Evolutionary conservation across 2,888 invertebrate genomes (phyloP), one percentile per base, ranked within the genome.

Genomic region (Quadroppia sp.): DNA sequence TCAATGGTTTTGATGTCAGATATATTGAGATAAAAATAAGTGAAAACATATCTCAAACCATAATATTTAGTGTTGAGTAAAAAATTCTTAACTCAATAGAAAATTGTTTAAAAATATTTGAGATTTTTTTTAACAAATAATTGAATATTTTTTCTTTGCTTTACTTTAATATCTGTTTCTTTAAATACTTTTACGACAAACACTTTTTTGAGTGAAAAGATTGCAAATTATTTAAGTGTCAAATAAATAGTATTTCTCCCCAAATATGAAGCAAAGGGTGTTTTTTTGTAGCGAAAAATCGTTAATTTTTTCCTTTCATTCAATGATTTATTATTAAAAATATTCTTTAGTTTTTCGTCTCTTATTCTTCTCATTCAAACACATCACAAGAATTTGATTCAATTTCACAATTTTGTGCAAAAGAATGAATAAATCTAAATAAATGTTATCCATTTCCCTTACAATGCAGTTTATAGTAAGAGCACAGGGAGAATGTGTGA

Each of bases 311-410:
- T 64, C 20, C 30, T n/a, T 15, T 36, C n/a, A 32, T 36, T 32
- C 36, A 64, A 36, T 36, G 61, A 64, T 64, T 64, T 64, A 64
- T 64, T 64, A 64, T 64, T 36, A 32, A 64, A 28, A 56, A 56
- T 56, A 56, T 30, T 56, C 17, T 30, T 56, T 30, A 23, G 1
- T 56, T 15, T 28, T 53, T 28, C 9, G 28, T 15, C 28, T 56
- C 28, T 23, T 25, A 30, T 30, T 30, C 23, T 50, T 50, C 20
- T n/a, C 50, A 56, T 30, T 13, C 20, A 23, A 53, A 53, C 7
- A 56, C 23, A 2, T 15, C 15, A 28, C 30, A 36, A 64, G 36
- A 36, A 20, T 64, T 36, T 32, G 36, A 17, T 36, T 20, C 32
- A 64, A 36, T 64, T 64, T 64, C 36, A 32, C 17, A 32, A 64